Percentiles rank a stretch among this genome's conserved stretches.
Conservation (phyloP, 2,113 vertebrate species). For the Saimiri boliviensis region DNA sequence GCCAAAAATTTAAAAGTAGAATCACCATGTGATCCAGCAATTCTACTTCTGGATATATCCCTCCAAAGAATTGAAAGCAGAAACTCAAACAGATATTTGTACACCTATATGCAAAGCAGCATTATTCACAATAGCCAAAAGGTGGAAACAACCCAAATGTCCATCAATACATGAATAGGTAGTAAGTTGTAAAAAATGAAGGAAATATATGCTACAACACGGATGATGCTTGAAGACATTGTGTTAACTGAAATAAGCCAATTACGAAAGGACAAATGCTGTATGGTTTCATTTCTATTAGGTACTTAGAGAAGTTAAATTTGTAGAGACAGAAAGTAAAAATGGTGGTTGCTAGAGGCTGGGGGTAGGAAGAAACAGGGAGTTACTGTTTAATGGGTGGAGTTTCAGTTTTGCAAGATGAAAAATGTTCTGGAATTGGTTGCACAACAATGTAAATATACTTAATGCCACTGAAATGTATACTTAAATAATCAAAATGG, state of each 20-base stretch:
- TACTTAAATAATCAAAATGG: neutral
- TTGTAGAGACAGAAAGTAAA: neutral
- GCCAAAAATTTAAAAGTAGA: neutral
- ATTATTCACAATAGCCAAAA: slow-evolving; percentile 1
- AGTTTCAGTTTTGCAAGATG: neutral
- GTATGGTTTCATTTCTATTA: neutral
- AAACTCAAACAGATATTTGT: neutral
- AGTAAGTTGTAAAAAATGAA: neutral
- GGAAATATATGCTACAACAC: neutral
- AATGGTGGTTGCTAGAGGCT: neutral
- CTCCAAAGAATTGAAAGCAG: neutral
- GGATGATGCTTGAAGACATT: neutral
- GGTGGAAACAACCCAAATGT: neutral
- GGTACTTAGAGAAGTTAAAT: neutral
- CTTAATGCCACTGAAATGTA: neutral
- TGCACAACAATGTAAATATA: neutral
- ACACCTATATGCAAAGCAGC: neutral
- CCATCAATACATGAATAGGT: neutral
- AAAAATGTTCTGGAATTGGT: neutral
- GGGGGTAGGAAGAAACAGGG: neutral
- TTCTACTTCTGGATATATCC: neutral
- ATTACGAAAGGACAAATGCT: neutral
- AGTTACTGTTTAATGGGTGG: neutral
- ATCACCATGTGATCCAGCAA: neutral
- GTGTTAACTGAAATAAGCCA: neutral